Evolutionary conservation across 2,888 invertebrate genomes (phyloP).

Genomic region (Noctua comes): DNA sequence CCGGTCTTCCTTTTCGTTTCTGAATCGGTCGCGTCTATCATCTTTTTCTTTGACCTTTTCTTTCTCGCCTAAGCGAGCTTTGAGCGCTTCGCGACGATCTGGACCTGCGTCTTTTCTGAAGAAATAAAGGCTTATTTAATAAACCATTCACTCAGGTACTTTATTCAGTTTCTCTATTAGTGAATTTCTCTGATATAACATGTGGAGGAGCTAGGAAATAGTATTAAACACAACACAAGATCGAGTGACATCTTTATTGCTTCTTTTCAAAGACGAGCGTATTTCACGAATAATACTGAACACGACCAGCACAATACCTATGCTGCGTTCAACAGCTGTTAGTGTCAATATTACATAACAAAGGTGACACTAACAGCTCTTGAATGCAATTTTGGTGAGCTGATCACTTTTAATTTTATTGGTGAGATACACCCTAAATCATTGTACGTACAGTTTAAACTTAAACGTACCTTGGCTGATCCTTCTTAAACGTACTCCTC

Average conservation of each 20-base stretch:
- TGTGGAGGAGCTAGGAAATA: not conserved
- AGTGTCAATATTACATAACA: not conserved
- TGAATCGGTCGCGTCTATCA: conserved; percentile 50
- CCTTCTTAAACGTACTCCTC: conserved; percentile 81
- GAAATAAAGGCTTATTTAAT: not conserved
- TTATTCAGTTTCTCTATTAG: not conserved
- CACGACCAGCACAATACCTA: not conserved
- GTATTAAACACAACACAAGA: not conserved
- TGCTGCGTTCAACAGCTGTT: not conserved
- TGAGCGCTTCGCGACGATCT: conserved; percentile 71
- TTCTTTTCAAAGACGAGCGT: not conserved
- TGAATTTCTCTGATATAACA: not conserved
- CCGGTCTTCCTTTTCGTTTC: conserved; percentile 41
- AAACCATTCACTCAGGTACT: not conserved
- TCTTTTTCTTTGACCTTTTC: conserved; percentile 59
- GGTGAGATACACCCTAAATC: not conserved
- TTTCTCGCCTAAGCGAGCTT: conserved; percentile 65
- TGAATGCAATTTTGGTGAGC: not conserved
- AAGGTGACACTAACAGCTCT: not conserved
- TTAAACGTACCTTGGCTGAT: conserved; percentile 53
- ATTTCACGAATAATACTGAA: not conserved
- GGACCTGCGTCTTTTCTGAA: conserved; percentile 73
- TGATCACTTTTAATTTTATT: not conserved
- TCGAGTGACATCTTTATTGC: not conserved
- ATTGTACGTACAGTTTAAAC: not conserved